A percentile compares a stretch with the other conserved stretches of the same genome.
Evolutionary conservation across 2,888 invertebrate species (phyloP).

Genomic region (Chouioia cunea): DNA sequence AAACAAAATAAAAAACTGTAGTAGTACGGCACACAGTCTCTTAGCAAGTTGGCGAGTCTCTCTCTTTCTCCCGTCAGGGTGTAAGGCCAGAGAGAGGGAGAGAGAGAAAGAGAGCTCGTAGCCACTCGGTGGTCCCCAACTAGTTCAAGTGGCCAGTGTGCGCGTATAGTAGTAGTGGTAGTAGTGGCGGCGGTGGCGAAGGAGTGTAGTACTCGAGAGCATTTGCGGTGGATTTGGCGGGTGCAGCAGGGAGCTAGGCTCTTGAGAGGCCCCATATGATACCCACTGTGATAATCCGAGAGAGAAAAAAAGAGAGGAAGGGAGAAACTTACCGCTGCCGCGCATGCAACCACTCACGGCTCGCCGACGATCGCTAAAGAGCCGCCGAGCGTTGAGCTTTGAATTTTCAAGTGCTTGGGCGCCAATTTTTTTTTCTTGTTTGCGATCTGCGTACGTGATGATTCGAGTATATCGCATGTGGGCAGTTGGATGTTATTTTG

Average conservation of each 20-base stretch:
- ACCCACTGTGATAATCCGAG: constrained; percentile 59
- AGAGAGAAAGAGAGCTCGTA: constrained; percentile 44
- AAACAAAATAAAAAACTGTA: too few relatives aligned
- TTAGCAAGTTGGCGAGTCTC: too few relatives aligned
- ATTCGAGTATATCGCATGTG: too few relatives aligned
- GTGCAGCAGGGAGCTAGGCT: constrained; percentile 45
- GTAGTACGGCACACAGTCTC: too few relatives aligned
- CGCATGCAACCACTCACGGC: constrained; percentile 8
- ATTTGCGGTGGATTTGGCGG: constrained; percentile 69
- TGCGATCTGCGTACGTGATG: too few relatives aligned
- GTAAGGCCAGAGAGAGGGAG: background rate
- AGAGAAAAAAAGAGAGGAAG: constrained; percentile 50
- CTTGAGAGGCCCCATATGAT: constrained; percentile 66
- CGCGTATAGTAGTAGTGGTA: constrained; percentile 17
- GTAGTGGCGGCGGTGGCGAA: too few relatives aligned
- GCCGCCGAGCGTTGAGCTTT: too few relatives aligned
- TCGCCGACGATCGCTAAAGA: too few relatives aligned
- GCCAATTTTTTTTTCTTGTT: too few relatives aligned
- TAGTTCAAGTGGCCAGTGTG: constrained; percentile 67
- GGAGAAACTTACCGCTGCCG: constrained; percentile 45
- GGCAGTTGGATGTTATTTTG: too few relatives aligned
- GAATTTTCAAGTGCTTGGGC: too few relatives aligned
- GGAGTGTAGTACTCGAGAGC: constrained; percentile 63
- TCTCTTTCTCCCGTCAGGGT: too few relatives aligned
- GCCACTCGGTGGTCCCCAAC: constrained; percentile 67